Evolutionary conservation across 2,797 vertebrate genomes (phyloP), one percentile per base, ranked within the genome.

Genomic region (Phataginus tetradactyla): DNA sequence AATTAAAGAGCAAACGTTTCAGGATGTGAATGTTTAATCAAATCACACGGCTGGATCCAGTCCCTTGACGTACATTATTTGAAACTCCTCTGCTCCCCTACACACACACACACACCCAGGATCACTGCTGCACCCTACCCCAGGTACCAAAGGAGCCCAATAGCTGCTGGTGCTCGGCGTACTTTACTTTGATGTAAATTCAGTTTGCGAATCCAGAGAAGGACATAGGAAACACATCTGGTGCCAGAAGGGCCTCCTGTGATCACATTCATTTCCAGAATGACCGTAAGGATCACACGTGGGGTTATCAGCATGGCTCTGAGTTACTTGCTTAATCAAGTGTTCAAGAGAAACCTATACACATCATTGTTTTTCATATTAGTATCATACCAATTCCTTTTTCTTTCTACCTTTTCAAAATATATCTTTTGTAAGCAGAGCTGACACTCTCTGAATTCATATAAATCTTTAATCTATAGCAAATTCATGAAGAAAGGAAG

Each of bases 381-480:
- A 85, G 49, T n/a, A 63, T 42, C 23, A 34, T 68, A n/a, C 12
- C 37, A 74, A 10, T 83, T 42, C 66, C 5, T 29, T 84, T 63
- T 75, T 94, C 63, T 63, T 75, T 94, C 63, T 59, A 68, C 32
- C 4, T 94, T 63, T 87, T 32, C n/a, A 53, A 90, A 71, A 6
- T 45, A 39, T 57, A 1, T 23, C 81, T 81, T 80, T 92, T 42
- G 63, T 69, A 81, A 90, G 37, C 32, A 78, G 13, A 75, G 14
- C 69, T 69, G 80, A 15, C n/a, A 74, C 66, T 89, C 32, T 71
- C 85, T 92, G 91, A 86, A 91, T 78, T 51, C 74, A 27, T 39
- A 75, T 72, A 15, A 53, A 34, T 53, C 29, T 79, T 57, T 78
- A 75, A 29, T 57, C 37, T 34, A 61, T 51, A 64, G 32, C n/a